phyloP scores from a whole-genome alignment of 2,888 invertebrate genomes.

The Anticlea derivata region DNA sequence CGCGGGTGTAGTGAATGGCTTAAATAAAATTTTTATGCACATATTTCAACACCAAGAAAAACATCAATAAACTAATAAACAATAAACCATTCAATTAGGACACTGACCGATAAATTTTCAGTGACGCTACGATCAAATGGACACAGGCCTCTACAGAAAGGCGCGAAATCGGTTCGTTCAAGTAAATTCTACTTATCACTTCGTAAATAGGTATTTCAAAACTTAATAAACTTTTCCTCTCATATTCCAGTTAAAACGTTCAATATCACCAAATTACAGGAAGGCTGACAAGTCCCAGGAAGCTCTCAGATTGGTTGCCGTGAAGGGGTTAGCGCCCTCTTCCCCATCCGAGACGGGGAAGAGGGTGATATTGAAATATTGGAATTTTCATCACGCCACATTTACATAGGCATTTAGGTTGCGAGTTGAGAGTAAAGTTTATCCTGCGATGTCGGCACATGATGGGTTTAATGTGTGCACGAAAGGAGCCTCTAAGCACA shows the following conservation, averaged over 20 bases:
- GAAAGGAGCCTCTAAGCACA: too few species aligned
- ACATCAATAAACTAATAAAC: too few species aligned
- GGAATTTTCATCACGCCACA: slow-evolving; percentile 12
- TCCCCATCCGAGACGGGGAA: slow-evolving; percentile 26
- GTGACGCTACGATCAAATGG: too few species aligned
- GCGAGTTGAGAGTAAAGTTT: neutral
- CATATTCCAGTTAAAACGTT: neutral
- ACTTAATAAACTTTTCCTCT: neutral
- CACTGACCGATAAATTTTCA: neutral
- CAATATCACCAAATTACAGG: slow-evolving; percentile 34
- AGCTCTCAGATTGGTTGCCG: slow-evolving; percentile 63
- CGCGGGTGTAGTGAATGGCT: slow-evolving; percentile 6
- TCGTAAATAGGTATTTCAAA: too few species aligned
- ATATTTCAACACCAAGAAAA: neutral
- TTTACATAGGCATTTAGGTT: slow-evolving; percentile 6
- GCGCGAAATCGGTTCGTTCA: too few species aligned
- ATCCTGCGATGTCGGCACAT: neutral
- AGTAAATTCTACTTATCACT: too few species aligned
- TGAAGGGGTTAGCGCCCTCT: slow-evolving; percentile 36
- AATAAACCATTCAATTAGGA: too few species aligned
- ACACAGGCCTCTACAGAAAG: too few species aligned
- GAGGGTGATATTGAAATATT: slow-evolving; percentile 17
- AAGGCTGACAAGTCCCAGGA: slow-evolving; percentile 38
- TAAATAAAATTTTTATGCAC: slow-evolving; percentile 3
- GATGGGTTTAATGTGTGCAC: neutral